Evolutionary conservation across 2,888 invertebrate species (phyloP), one percentile per base, ranked within the genome.

Genomic region (Stenoptilia bipunctidactyla): DNA sequence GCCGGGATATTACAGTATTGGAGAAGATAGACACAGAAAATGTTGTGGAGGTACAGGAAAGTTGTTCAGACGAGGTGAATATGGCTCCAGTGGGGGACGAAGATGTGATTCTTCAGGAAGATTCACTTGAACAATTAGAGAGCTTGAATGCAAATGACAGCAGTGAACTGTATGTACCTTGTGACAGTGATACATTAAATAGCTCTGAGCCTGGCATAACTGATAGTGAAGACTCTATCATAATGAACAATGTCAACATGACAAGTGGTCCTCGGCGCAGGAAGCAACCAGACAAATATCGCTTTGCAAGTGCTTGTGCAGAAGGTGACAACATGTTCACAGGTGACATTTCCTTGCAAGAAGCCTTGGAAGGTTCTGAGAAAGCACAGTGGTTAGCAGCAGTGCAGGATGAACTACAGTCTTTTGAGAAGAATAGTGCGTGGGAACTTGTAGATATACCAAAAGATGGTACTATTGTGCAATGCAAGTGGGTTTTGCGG

Each of bases 1-100:
- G 44, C 38, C 42, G 51, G 44, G 48, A 51, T 49, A 46, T 49
- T 4, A 39, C 42, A 27, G 40, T 47, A 25, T 34, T 48, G 43
- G 44, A 44, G 13, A 34, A 33, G 39, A 42, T 15, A 38, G 42
- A 44, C 35, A 39, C 42, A 40, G 46, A 44, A 33, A 43, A 43
- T 42, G 35, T 45, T 43, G 20, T 46, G 36, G 40, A 43, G 43
- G 44, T 44, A 36, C 41, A n/a, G n/a, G n/a, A 45, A 35, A 42
- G 42, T 42, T 15, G 40, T 40, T 42, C 36, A 40, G 40, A 41
- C 34, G 34, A 45, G 14, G 45, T 43, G 45, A 50, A 36, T 45
- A 34, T 48, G 15, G 46, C 39, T 53, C 43, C 51, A 51, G 49
- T 48, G 46, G 50, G 45, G 49, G 46, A 49, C 33, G 27, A 46